Evolutionary conservation across 2,888 invertebrate species (phyloP).

Genomic region (Choristoneura rosaceana): DNA sequence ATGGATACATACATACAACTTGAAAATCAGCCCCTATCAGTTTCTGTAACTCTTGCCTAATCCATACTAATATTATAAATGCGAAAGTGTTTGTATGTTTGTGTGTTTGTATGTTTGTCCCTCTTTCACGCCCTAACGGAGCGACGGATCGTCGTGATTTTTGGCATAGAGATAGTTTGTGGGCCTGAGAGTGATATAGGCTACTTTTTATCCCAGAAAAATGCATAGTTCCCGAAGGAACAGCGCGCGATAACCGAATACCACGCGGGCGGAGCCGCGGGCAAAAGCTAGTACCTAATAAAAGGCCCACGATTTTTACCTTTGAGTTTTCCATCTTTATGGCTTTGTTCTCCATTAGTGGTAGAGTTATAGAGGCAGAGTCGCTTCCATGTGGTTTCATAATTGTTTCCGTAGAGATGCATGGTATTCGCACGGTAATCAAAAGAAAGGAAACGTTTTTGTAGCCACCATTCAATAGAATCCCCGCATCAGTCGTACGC

Average conservation of each 20-base stretch:
- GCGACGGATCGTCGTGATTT: too few species aligned
- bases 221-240: too few species aligned
- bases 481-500: slow-evolving; percentile 7
- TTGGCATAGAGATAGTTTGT: too few species aligned
- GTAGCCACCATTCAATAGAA: slow-evolving; percentile 24
- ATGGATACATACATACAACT: too few species aligned
- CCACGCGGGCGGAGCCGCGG: too few species aligned
- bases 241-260: too few species aligned
- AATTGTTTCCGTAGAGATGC: slow-evolving; percentile 31
- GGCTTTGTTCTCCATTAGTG: slow-evolving; percentile 14
- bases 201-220: too few species aligned
- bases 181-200: too few species aligned
- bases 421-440: slow-evolving; percentile 35
- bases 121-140: too few species aligned
- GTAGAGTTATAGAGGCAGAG: slow-evolving; percentile 2
- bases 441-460: slow-evolving; percentile 39
- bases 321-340: slow-evolving; percentile 3
- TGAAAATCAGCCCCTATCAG: neutral
- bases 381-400: slow-evolving; percentile 28
- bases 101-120: too few species aligned
- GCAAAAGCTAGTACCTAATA: neutral
- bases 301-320: neutral
- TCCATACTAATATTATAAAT: too few species aligned
- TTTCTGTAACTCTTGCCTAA: neutral
- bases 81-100: too few species aligned